Base-by-base conservation (phyloP, 2,113 vertebrate genomes). In the Sakesphorus luctuosus region DNA sequence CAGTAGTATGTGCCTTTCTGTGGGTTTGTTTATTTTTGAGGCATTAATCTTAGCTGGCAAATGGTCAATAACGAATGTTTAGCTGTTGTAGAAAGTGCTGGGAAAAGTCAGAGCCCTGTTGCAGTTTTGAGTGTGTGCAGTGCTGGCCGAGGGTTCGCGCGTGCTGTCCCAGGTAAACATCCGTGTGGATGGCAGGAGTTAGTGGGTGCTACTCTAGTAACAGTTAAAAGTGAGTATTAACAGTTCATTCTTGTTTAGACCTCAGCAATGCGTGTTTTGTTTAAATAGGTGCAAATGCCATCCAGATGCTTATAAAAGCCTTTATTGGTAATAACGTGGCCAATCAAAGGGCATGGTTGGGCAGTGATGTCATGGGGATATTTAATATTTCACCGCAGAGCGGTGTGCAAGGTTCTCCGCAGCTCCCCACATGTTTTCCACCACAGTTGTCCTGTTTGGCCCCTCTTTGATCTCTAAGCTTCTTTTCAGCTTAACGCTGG, bases 271-370 rank as follows among this genome's bases (percentile, higher is more conserved):
- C 94, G 97, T 98, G 98, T 98, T 98, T 98, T 98, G 98, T 97
- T 97, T 98, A 98, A 98, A 98, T 98, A 98, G 98, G 98, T 98
- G 98, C 98, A 98, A 99, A 99, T 98, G 97, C 90, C 90, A 96
- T 97, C 98, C 98, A 99, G 98, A 99, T 99, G 98, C 98, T 98
- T 98, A 97, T 92, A 95, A 98, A 98, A 93, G 90, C 91, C 96
- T 98, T 98, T 98, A 98, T 98, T 97, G 98, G 96, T 95, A 98
- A 98, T 98, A 97, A 91, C 93, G 84, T 97, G 95, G 96, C 98
- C 98, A 98, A 98, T 98, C 97, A 97, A 98, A 98, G 94, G 92
- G 86, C 97, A 97, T 98, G 97, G 97, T 97, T 98, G 94, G 86
- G 90, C 83, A 94, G 93, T 95, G 97, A 97, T 97, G 98, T 98